A percentile compares a stretch with the other conserved stretches of the same genome.
Conservation (phyloP, 2,113 vertebrate genomes). For the Sclerurus mexicanus region DNA sequence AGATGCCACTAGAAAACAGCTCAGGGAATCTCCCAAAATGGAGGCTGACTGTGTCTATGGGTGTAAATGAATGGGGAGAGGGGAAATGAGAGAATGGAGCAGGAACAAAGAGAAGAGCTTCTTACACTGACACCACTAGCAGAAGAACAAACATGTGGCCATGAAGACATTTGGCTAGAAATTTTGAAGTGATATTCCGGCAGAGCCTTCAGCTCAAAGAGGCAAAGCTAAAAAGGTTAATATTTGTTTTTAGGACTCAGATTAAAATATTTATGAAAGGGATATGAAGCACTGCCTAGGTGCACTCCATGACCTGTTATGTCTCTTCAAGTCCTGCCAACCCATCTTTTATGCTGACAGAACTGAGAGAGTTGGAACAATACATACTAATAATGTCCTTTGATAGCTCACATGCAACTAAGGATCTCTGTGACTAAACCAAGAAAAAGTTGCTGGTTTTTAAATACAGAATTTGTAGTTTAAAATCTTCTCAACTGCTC, state of each 20-base stretch:
- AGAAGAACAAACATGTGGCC: neutral
- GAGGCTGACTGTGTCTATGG: neutral
- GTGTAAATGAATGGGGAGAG: neutral
- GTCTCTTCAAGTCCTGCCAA: neutral
- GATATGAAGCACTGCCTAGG: neutral
- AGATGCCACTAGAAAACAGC: neutral
- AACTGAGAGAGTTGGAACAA: neutral
- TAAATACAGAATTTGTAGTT: neutral
- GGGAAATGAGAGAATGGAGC: neutral
- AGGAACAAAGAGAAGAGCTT: neutral
- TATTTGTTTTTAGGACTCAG: neutral
- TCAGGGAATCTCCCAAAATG: neutral
- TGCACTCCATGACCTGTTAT: neutral
- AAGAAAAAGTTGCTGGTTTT: neutral
- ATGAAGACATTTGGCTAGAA: neutral
- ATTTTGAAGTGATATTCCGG: neutral
- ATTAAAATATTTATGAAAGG: neutral
- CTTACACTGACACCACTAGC: neutral
- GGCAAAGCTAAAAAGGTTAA: neutral
- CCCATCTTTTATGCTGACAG: neutral
- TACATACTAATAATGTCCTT: neutral
- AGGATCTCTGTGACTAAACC: neutral
- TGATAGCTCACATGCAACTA: neutral
- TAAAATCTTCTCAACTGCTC: neutral
- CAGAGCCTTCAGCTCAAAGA: neutral